Evolutionary conservation across 2,113 vertebrate genomes (phyloP).

Genomic region (Dromas ardeola): DNA sequence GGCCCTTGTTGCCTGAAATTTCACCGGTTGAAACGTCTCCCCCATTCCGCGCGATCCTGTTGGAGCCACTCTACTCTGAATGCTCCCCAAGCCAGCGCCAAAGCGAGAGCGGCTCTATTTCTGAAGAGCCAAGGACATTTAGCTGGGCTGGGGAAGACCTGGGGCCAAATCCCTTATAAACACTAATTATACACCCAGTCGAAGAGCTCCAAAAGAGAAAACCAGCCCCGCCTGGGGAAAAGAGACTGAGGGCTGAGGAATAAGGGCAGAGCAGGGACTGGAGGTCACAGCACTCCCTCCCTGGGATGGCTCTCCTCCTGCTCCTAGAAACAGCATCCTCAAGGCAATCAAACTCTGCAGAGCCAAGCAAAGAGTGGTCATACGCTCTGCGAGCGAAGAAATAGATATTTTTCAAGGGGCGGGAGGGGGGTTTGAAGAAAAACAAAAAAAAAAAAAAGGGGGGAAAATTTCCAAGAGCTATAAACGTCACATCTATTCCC

Average conservation of each 20-base stretch:
- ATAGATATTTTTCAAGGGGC: background rate
- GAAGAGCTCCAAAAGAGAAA: background rate
- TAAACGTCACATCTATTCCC: background rate
- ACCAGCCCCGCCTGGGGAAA: background rate
- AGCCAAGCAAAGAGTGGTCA: background rate
- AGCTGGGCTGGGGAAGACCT: background rate
- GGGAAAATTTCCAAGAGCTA: background rate
- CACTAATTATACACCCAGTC: background rate
- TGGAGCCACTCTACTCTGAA: constrained; percentile 38
- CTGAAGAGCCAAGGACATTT: constrained; percentile 18
- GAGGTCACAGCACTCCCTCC: background rate
- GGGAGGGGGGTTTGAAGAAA: accelerated
- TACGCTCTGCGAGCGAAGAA: background rate
- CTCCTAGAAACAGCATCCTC: background rate
- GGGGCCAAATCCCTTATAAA: constrained; percentile 9
- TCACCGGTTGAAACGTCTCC: constrained; percentile 21
- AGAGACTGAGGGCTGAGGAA: background rate
- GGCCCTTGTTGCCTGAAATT: constrained; percentile 50
- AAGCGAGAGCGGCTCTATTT: background rate
- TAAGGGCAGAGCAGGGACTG: background rate
- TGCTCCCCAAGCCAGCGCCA: constrained; percentile 5
- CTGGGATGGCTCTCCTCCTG: background rate
- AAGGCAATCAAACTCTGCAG: background rate
- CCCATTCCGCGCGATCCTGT: background rate
- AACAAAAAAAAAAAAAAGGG: background rate